Evolutionary conservation across 64 coral and sea anemone genomes (phyloP).

Genomic region (Cladopsammia gracilis): DNA sequence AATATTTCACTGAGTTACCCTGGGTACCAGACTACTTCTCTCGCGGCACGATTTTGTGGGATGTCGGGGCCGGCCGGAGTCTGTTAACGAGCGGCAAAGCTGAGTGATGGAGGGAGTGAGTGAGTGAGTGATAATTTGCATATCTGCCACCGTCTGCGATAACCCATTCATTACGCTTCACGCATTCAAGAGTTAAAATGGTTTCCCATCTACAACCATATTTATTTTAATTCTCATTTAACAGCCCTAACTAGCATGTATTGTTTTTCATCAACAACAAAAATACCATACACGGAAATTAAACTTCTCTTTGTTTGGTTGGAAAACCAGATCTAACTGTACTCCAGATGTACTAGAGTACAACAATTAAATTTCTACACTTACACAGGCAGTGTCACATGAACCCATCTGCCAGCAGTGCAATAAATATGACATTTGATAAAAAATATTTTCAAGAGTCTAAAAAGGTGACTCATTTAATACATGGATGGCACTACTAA

Average conservation of each 20-base stretch:
- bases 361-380: background rate
- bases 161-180: too few relatives aligned
- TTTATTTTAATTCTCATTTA: background rate
- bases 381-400: background rate
- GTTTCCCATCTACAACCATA: background rate
- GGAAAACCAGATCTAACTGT: background rate
- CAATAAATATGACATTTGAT: conserved; percentile 11
- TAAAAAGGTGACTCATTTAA: background rate
- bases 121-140: too few relatives aligned
- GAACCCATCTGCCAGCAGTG: conserved; percentile 4
- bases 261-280: background rate
- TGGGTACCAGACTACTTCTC: too few relatives aligned
- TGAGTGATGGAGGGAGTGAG: too few relatives aligned
- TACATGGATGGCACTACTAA: background rate
- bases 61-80: too few relatives aligned
- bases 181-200: background rate
- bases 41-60: too few relatives aligned
- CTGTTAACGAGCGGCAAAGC: too few relatives aligned
- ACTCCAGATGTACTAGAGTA: background rate
- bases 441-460: conserved; percentile 21
- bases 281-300: conserved; percentile 1
- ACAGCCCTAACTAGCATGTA: background rate
- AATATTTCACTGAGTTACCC: too few relatives aligned
- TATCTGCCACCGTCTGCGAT: too few relatives aligned
- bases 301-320: background rate